phyloP scores from a whole-genome alignment of 2,797 vertebrate genomes.

The Aeoliscus strigatus region DNA sequence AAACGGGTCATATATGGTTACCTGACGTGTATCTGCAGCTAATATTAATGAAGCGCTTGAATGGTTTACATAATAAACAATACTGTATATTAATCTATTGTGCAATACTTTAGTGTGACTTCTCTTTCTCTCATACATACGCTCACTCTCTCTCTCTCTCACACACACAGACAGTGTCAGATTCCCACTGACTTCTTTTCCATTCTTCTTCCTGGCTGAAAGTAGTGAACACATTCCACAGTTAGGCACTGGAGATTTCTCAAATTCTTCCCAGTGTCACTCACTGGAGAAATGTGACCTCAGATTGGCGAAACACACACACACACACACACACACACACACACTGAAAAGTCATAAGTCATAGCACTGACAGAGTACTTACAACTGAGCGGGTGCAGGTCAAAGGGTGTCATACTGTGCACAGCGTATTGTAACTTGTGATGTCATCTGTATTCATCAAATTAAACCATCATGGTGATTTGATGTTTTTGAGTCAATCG shows the following conservation, averaged over 20 bases:
- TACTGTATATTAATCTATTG: too few relatives aligned
- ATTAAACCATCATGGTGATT: too few relatives aligned
- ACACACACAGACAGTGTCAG: slow-evolving; percentile 1
- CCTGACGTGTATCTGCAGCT: slow-evolving; percentile 7
- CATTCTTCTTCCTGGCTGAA: slow-evolving; percentile 52
- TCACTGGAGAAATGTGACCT: slow-evolving; percentile 36
- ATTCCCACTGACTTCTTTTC: slow-evolving; percentile 52
- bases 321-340: slow-evolving; percentile 11
- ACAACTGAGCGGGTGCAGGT: too few relatives aligned
- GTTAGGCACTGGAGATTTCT: slow-evolving; percentile 71
- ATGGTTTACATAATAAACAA: too few relatives aligned
- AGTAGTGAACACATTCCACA: slow-evolving; percentile 49
- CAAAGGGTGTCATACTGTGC: too few relatives aligned
- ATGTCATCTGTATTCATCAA: too few relatives aligned
- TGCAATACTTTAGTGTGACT: slow-evolving; percentile 11
- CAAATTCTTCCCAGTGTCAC: slow-evolving; percentile 65
- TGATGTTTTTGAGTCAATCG: too few relatives aligned
- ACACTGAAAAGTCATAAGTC: slow-evolving; percentile 21
- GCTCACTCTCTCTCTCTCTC: neutral
- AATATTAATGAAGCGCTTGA: slow-evolving; percentile 14
- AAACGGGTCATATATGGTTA: slow-evolving; percentile 16
- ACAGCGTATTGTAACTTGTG: too few relatives aligned
- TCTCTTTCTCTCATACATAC: neutral
- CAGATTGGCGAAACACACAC: slow-evolving; percentile 25
- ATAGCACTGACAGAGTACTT: slow-evolving; percentile 5